Conservation (phyloP, 2,113 vertebrate species). For the Corapipo altera region DNA sequence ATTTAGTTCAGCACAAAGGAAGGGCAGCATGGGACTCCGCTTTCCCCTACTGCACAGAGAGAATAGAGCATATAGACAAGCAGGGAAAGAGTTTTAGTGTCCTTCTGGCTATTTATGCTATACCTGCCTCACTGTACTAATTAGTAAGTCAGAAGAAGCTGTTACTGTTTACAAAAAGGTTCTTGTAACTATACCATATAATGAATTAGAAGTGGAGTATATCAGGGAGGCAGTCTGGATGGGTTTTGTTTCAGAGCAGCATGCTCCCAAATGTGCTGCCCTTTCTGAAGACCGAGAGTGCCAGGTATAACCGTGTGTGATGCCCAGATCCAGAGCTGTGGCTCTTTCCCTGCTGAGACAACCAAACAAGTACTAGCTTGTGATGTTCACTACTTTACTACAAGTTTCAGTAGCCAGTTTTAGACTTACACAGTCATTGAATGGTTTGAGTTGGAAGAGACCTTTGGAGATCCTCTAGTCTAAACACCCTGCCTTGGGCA, state of each 20-base stretch:
- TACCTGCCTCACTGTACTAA: background rate
- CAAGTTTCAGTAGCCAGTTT: background rate
- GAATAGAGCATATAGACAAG: rapidly evolving
- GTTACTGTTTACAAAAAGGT: background rate
- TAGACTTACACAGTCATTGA: background rate
- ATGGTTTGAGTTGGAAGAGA: background rate
- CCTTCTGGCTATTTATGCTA: rapidly evolving
- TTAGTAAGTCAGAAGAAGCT: background rate
- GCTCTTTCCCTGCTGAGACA: background rate
- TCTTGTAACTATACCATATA: background rate
- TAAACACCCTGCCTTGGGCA: background rate
- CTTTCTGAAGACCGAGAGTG: background rate
- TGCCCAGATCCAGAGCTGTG: background rate
- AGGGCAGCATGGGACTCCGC: background rate
- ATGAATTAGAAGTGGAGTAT: background rate
- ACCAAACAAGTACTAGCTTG: background rate
- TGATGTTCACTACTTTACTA: background rate
- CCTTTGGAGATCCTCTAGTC: background rate
- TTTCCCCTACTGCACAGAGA: background rate
- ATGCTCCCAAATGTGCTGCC: background rate
- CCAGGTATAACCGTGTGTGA: rapidly evolving
- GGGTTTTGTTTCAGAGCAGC: background rate
- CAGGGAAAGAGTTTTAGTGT: background rate
- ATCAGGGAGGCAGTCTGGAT: background rate
- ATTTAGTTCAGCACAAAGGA: background rate